phyloP scores from a whole-genome alignment of 2,113 vertebrate species.

The Dryoscopus gambensis region DNA sequence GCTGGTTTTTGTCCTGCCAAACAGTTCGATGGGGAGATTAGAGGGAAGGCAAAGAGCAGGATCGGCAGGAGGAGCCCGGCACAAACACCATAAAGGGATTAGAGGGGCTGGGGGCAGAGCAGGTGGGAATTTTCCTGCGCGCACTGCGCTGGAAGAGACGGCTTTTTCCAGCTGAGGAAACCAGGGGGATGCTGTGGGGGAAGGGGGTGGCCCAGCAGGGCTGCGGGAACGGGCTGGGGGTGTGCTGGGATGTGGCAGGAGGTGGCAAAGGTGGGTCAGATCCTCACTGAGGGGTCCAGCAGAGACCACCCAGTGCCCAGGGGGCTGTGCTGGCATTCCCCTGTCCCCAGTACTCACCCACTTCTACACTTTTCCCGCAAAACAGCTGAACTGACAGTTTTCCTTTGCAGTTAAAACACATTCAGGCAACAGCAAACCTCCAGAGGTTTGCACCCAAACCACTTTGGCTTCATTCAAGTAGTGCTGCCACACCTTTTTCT shows the following conservation, averaged over 20 bases:
- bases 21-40: background rate
- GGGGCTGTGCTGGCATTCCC: background rate
- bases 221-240: background rate
- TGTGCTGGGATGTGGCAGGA: background rate
- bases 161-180: background rate
- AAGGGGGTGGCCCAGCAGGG: background rate
- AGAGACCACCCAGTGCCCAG: background rate
- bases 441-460: background rate
- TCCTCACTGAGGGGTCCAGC: background rate
- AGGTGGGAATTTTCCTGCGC: background rate
- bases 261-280: background rate
- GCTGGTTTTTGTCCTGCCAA: background rate
- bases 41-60: conserved; percentile 58
- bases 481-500: background rate
- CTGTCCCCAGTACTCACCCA: fast-evolving
- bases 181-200: background rate
- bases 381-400: background rate
- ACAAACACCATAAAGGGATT: conserved; percentile 62
- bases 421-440: background rate
- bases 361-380: background rate
- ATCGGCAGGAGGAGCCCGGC: background rate
- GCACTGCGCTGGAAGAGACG: fast-evolving
- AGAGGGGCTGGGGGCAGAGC: background rate
- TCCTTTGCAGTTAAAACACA: background rate
- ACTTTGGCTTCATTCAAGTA: background rate